These are phyloP conservation scores for Opisthocomus hoazin DNA, from an alignment of 2,113 vertebrate species.

Conservation along the genomic window DNA sequence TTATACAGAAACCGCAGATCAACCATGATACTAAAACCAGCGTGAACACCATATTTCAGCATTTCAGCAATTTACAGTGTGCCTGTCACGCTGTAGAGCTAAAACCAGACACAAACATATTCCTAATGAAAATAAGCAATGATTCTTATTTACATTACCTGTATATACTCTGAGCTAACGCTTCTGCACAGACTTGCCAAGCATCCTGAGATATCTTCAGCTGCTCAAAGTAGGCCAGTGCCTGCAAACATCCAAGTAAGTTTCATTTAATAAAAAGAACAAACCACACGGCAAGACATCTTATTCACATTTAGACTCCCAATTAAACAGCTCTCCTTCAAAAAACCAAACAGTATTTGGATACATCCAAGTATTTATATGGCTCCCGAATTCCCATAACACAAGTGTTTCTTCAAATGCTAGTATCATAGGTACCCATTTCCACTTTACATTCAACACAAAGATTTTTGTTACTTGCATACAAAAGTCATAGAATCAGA, in stretches of 20 bases:
- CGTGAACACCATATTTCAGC: not conserved
- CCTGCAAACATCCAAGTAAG: constrained; percentile 71
- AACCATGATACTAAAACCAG: not conserved
- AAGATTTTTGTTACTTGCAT: not conserved
- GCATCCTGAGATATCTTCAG: constrained; percentile 94
- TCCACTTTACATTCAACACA: not conserved
- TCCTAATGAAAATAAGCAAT: not conserved
- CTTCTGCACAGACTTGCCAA: constrained; percentile 97
- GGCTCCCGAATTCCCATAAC: not conserved
- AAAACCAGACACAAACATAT: not conserved
- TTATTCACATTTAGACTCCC: not conserved
- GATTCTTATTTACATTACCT: constrained; percentile 73
- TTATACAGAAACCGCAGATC: not conserved
- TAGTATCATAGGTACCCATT: not conserved
- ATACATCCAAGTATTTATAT: not conserved
- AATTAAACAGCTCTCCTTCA: not conserved
- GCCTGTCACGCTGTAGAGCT: not conserved
- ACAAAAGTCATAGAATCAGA: not conserved
- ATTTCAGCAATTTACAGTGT: not conserved
- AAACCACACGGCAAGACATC: not conserved
- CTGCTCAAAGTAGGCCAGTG: constrained; percentile 95
- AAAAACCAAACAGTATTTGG: not conserved
- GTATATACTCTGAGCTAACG: constrained; percentile 88
- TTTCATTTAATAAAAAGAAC: not conserved
- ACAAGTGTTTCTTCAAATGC: not conserved